Conservation (phyloP, 2,113 vertebrate genomes). For the Rhinogobius similis region DNA sequence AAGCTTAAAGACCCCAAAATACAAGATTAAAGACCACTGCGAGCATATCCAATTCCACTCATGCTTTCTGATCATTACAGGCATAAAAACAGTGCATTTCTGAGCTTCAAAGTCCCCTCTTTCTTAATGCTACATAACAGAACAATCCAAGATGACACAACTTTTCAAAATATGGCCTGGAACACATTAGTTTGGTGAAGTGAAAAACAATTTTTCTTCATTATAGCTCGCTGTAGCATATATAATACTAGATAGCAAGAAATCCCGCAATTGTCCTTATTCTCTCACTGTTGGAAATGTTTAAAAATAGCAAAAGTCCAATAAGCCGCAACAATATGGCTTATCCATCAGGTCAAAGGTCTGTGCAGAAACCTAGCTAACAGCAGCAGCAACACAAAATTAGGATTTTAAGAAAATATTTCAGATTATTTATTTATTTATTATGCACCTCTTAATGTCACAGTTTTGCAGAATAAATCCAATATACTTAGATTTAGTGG, state of each 20-base stretch:
- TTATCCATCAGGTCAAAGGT: neutral
- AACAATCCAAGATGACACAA: conserved; percentile 47
- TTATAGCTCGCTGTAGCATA: neutral
- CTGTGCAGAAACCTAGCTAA: neutral
- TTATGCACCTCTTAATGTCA: neutral
- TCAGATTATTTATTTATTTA: conserved; percentile 48
- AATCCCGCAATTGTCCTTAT: neutral
- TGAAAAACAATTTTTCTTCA: neutral
- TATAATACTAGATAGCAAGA: neutral
- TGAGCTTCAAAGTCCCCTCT: conserved; percentile 39
- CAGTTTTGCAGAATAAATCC: conserved; percentile 2
- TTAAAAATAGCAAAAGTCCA: neutral
- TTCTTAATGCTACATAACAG: conserved; percentile 53
- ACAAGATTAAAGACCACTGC: conserved; percentile 21
- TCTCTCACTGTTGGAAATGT: neutral
- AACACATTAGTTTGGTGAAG: neutral
- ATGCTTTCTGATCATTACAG: conserved; percentile 20
- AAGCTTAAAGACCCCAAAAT: neutral
- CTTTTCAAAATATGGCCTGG: conserved; percentile 32
- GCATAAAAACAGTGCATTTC: conserved; percentile 41
- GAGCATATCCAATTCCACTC: conserved; percentile 21
- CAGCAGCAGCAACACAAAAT: conserved; percentile 19
- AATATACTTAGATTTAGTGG: conserved; percentile 49
- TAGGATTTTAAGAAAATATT: neutral
- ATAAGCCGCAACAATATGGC: neutral